Conservation (phyloP, 2,888 invertebrate species). For the Boloria euphrosyne region DNA sequence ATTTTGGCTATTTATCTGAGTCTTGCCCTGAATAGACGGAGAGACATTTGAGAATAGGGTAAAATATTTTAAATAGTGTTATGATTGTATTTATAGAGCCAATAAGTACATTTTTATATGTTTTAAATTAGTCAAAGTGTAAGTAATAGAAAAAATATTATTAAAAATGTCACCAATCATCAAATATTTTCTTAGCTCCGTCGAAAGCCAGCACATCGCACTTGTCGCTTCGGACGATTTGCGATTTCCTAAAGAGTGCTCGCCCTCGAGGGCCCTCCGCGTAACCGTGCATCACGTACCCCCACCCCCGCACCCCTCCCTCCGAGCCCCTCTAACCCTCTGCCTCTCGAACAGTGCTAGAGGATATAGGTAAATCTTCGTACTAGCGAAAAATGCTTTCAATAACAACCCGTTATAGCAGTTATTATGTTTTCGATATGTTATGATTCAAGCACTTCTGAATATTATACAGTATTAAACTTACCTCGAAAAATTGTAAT, state of each 20-base stretch:
- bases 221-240: conserved; percentile 48
- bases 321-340: conserved; percentile 1
- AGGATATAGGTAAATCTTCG: conserved; percentile 40
- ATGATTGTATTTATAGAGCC: no score
- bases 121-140: neutral
- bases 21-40: no score
- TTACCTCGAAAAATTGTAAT: no score
- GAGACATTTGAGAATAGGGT: no score
- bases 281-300: conserved; percentile 54
- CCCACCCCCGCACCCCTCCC: conserved; percentile 20
- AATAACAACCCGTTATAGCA: neutral
- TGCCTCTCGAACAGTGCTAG: conserved; percentile 29
- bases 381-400: conserved; percentile 11
- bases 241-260: conserved; percentile 61
- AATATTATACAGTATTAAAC: no score
- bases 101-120: no score
- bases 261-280: conserved; percentile 60
- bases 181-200: conserved; percentile 32
- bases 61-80: no score
- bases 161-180: conserved; percentile 3
- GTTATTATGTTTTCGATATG: no score
- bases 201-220: conserved; percentile 39
- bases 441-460: no score
- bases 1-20: no score
- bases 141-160: neutral